Evolutionary conservation across 2,113 vertebrate species (phyloP).

Genomic region (Misgurnus anguillicaudatus): DNA sequence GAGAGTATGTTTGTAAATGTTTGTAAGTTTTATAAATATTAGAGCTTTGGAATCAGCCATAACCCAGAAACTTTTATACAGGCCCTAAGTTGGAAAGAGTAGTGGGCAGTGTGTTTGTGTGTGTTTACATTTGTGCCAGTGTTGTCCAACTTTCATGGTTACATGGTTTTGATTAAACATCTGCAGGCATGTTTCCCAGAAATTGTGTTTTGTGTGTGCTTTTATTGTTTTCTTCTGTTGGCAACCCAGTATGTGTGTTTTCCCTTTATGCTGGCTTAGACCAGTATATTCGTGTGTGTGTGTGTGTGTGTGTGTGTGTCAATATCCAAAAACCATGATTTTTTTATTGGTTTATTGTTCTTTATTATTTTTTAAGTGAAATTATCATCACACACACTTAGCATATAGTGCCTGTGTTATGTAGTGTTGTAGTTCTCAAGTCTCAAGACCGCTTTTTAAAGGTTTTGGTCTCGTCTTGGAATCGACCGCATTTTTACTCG

Average conservation of each 20-base stretch:
- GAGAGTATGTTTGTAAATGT: not conserved
- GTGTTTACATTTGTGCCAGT: not conserved
- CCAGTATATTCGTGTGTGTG: not conserved
- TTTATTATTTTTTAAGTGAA: no score
- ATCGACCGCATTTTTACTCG: no score
- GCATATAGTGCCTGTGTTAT: no score
- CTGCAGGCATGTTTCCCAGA: not conserved
- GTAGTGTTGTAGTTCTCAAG: no score
- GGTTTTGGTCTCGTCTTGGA: no score
- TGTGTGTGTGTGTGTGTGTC: not conserved
- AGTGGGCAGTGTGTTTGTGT: not conserved
- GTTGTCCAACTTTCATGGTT: not conserved
- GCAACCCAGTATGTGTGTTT: not conserved
- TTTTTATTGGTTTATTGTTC: not conserved
- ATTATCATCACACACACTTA: no score
- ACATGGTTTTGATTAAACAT: conserved; percentile 14
- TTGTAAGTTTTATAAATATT: not conserved
- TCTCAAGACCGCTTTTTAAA: no score
- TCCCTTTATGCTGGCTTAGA: not conserved
- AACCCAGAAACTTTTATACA: not conserved
- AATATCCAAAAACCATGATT: not conserved
- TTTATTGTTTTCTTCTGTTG: conserved; percentile 9
- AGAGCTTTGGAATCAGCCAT: not conserved
- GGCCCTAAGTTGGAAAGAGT: not conserved
- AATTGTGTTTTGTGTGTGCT: not conserved